Evolutionary conservation across 2,797 vertebrate species (phyloP), one percentile per base, ranked within the genome.

Genomic region (Muraenolepis orangiensis): DNA sequence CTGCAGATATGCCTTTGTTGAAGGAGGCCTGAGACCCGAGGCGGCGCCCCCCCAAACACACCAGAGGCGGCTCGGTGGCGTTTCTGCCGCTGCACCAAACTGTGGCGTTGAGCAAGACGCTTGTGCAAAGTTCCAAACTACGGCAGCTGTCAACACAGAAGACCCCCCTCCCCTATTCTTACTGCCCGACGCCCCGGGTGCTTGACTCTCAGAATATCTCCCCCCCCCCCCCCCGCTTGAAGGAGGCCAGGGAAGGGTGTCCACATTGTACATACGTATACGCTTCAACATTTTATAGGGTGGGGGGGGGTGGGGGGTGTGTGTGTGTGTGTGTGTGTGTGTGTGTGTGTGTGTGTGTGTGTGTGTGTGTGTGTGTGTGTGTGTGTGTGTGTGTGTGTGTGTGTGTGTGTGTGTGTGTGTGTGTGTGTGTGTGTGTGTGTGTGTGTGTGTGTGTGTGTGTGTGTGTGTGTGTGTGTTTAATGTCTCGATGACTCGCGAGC

Each of bases 1-100:
- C 75, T 29, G 3, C 89, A 99, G 97, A 98, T 92, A 98, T 97
- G 91, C 97, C 97, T 0, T 92, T 98, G 82, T 74, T 98, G 88
- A 98, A 99, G 91, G 97, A 98, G 91, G 95, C 97, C 79, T 98
- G 95, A 98, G 90, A 82, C 79, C 81, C 81, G 81, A 82, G 11
- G 68, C 79, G 69, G 78, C 69, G 74, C 71, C 76, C 74, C 34
- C 67, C 73, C 79, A 74, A 79, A 80, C 81, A 69, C 74, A 71
- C 74, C 75, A 64, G 23, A 64, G 57, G 13, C 57, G 10, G 57
- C 57, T 3, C 26, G 57, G 57, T 64, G 57, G n/a, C 8, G 23
- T 12, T 26, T 23, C 23, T 12, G 57, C 57, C 11, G 3, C n/a
- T 26, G n/a, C 51, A 8, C n/a, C 57, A 26, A 11, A 64, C 57